These are phyloP conservation scores for Globodera ellingtonae DNA, from an alignment of 1,140 invertebrate genomes.

Conservation along the genomic window DNA sequence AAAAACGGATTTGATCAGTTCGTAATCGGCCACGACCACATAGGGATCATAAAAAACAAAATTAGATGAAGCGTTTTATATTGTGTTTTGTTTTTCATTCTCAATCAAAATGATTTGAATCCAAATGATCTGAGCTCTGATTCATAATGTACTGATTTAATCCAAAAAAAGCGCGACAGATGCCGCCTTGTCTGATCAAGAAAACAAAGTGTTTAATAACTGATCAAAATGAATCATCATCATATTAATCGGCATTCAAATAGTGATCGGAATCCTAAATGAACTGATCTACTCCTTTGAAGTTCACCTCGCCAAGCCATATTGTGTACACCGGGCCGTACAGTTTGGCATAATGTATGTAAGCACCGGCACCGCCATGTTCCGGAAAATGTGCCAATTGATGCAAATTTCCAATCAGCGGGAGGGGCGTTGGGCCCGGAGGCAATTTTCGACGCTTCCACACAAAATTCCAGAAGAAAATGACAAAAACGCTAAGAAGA, in stretches of 20 bases:
- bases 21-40: conserved; percentile 19
- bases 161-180: too few relatives aligned
- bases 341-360: not conserved
- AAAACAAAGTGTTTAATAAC: too few relatives aligned
- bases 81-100: not conserved
- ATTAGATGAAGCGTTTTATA: not conserved
- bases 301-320: conserved; percentile 23
- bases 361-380: conserved; percentile 11
- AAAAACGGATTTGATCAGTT: conserved; percentile 6
- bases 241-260: too few relatives aligned
- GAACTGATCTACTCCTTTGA: not conserved
- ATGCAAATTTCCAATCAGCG: conserved; percentile 24
- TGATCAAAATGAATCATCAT: too few relatives aligned
- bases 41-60: conserved; percentile 11
- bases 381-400: conserved; percentile 2
- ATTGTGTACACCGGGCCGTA: conserved; percentile 26
- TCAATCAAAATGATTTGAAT: too few relatives aligned
- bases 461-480: conserved; percentile 27
- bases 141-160: too few relatives aligned
- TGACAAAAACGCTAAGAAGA: conserved; percentile 6
- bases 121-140: too few relatives aligned
- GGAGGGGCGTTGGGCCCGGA: conserved; percentile 18
- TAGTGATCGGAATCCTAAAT: not conserved
- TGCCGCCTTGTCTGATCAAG: too few relatives aligned
- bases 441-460: conserved; percentile 23